Percentiles rank a stretch among this genome's conserved stretches.
Evolutionary conservation across 2,113 vertebrate genomes (phyloP).

Genomic region (Paramisgurnus dabryanus): DNA sequence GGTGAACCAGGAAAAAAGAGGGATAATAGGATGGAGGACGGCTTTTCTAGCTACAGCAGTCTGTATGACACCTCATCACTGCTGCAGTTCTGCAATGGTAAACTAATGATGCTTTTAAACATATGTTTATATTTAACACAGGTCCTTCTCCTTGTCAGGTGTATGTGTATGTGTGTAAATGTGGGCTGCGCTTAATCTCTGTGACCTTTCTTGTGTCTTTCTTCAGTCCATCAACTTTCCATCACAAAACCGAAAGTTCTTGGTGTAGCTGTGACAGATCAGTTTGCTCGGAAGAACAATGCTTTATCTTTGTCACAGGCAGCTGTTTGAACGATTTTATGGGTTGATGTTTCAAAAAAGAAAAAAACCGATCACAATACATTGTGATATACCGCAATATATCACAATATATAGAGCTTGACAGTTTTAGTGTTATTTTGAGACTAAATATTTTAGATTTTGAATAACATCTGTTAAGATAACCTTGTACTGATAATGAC

Average conservation of each 20-base stretch:
- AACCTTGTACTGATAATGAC: not conserved
- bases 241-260: not conserved
- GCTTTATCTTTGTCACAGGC: not conserved
- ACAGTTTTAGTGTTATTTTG: not conserved
- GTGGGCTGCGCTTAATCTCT: not conserved
- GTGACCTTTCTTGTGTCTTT: constrained; percentile 7
- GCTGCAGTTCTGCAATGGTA: constrained; percentile 97
- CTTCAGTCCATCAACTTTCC: not conserved
- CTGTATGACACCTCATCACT: constrained; percentile 96
- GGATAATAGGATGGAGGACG: constrained; percentile 91
- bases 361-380: not conserved
- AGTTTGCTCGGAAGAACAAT: not conserved
- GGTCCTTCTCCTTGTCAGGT: not conserved
- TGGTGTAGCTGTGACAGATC: not conserved
- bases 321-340: not conserved
- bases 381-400: not conserved
- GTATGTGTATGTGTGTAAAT: not conserved
- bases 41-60: constrained; percentile 89
- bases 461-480: not conserved
- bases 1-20: constrained; percentile 41
- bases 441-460: too few species aligned
- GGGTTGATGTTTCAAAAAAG: not conserved
- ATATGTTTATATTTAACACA: not conserved
- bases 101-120: constrained; percentile 46
- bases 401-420: too few species aligned